Base-by-base conservation (phyloP, 92 coral and sea anemone genomes). In the Isaurus tuberculatus region DNA sequence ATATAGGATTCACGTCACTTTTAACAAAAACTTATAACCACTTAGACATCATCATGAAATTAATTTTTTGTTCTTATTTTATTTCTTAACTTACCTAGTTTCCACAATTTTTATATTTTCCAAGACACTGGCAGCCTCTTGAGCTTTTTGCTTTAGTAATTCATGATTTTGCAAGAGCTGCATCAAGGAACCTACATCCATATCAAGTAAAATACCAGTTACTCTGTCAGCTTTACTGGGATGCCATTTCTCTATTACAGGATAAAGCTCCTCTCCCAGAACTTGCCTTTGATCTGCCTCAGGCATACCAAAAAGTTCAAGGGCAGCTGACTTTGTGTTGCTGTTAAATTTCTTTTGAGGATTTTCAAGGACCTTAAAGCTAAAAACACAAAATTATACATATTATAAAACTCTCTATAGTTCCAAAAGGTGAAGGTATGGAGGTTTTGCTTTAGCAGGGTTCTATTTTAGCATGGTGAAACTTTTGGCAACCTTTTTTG, bases 271-370 rank as follows among this genome's bases (percentile, higher is more conserved):
- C 36, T 77, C 82, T 58, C 82, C 82, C 22, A 77, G 70, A 33
- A 77, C n/a, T 48, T 77, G 82, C 68, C 58, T 77, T 36, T 77
- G 82, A 58, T 77, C 82, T 37, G 31, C 26, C 49, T 77, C 69
- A 11, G 82, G 8, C 33, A 77, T 14, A 20, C 51, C 33, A 20
- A 69, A 13, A 10, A 77, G 29, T 13, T 77, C 69, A 31, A 17
- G 31, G 11, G 51, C 22, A 16, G 23, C 49, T 10, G 17, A 2
- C 19, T 57, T 70, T 77, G 16, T 5, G 10, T 60, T 58, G 82
- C 40, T 77, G 70, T 77, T 60, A 0, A 19, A 22, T 58, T 36
- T 17, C 43, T 15, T 33, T 36, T 60, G 82, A 44, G 25, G 29
- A 61, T 77, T 44, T 28, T 58, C 17, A 32, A 37, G 16, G 27